Percentiles rank a stretch among this genome's conserved stretches.
These are phyloP conservation scores for Drosophila rufa DNA, from an alignment of 1,140 invertebrate genomes.

Conservation along the genomic window DNA sequence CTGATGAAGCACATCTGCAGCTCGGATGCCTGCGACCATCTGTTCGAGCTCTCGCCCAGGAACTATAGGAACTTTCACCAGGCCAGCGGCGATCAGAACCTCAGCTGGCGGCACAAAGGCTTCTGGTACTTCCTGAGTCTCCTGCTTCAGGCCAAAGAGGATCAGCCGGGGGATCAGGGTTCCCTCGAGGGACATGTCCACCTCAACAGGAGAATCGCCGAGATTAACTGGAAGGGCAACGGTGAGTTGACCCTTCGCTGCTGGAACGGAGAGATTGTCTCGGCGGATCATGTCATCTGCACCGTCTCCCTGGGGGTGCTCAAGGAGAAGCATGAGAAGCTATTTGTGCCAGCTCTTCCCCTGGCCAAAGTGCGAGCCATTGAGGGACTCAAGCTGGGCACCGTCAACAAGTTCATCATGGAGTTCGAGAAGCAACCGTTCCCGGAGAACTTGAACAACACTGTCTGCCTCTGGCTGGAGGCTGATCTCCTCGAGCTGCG, in stretches of 20 bases:
- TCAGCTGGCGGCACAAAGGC: constrained; percentile 88
- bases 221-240: constrained; percentile 85
- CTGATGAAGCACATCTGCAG: constrained; percentile 85
- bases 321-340: constrained; percentile 87
- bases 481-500: constrained; percentile 82
- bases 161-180: constrained; percentile 47
- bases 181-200: constrained; percentile 77
- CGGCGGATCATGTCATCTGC: constrained; percentile 89
- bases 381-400: constrained; percentile 89
- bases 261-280: constrained; percentile 87
- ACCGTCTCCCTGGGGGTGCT: constrained; percentile 90
- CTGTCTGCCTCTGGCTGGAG: constrained; percentile 86
- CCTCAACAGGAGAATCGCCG: constrained; percentile 86
- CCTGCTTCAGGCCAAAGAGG: constrained; percentile 82
- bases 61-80: constrained; percentile 86
- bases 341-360: constrained; percentile 89
- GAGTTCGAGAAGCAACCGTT: constrained; percentile 89
- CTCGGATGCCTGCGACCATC: constrained; percentile 87
- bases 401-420: constrained; percentile 92
- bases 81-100: constrained; percentile 86
- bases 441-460: constrained; percentile 85
- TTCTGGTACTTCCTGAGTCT: constrained; percentile 88
- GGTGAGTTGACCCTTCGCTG: constrained; percentile 85
- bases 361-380: constrained; percentile 88
- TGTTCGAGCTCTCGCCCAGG: constrained; percentile 87